phyloP scores from a whole-genome alignment of 2,797 vertebrate species.

The Hemibagrus guttatus region DNA sequence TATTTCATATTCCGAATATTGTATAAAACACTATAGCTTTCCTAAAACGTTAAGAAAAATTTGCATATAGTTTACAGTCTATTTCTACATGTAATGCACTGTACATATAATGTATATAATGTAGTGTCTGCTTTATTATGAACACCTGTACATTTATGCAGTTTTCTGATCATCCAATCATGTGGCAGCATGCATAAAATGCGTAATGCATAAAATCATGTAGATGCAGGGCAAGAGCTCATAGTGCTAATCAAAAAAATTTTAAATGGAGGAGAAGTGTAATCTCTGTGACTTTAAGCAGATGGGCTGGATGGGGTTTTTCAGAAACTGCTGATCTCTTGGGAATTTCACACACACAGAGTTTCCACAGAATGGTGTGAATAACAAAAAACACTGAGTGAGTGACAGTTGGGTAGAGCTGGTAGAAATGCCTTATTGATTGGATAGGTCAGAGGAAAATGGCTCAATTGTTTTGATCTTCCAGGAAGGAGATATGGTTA shows the following conservation, averaged over 20 bases:
- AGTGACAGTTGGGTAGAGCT: too few species aligned
- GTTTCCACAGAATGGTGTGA: too few species aligned
- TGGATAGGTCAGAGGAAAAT: neutral
- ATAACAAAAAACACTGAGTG: too few species aligned
- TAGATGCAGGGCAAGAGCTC: neutral
- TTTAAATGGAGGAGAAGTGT: neutral
- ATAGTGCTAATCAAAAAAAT: neutral
- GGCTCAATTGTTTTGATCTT: neutral
- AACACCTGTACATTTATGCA: neutral
- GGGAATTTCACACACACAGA: too few species aligned
- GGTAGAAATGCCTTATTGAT: neutral
- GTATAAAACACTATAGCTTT: neutral
- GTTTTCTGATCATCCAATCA: neutral
- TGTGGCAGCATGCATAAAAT: neutral
- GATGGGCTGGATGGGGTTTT: neutral
- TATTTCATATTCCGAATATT: neutral
- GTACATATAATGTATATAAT: neutral
- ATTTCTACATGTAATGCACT: neutral
- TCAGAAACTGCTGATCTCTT: neutral
- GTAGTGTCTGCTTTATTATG: neutral
- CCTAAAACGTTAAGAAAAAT: too few species aligned
- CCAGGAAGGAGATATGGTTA: neutral
- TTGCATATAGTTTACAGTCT: neutral
- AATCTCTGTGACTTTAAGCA: neutral
- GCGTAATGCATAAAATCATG: neutral